Percentiles rank a stretch among this genome's conserved stretches.
These are phyloP conservation scores for Chloroceryle amazona DNA, from an alignment of 2,797 vertebrate species.

Conservation along the genomic window DNA sequence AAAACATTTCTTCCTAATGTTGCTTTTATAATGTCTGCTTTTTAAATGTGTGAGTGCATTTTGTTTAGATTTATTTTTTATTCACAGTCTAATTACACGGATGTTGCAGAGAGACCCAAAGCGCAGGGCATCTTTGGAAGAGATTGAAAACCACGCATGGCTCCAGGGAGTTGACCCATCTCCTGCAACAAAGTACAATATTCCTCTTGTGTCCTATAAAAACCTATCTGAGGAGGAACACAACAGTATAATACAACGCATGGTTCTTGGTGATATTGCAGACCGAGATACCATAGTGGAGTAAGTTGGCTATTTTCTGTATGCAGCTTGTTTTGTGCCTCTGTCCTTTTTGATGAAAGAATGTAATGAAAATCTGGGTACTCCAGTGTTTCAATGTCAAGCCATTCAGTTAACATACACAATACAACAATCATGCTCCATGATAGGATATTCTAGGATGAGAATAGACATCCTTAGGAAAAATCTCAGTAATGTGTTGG, in stretches of 20 bases:
- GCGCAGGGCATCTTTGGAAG: slow-evolving; percentile 92
- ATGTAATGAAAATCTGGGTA: not conserved
- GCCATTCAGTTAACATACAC: not conserved
- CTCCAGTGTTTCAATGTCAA: not conserved
- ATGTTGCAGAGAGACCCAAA: slow-evolving; percentile 98
- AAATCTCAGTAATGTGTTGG: not conserved
- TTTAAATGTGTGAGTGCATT: not conserved
- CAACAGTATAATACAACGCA: slow-evolving; percentile 97
- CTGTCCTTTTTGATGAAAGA: not conserved
- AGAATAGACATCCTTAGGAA: not conserved
- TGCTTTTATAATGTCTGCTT: not conserved
- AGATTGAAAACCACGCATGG: slow-evolving; percentile 95
- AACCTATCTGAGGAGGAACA: slow-evolving; percentile 97
- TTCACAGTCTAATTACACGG: slow-evolving; percentile 91
- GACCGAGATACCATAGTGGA: slow-evolving; percentile 95
- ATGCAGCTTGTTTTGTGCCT: not conserved
- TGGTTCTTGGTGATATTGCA: slow-evolving; percentile 97
- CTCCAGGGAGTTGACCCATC: slow-evolving; percentile 97
- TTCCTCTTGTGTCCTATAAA: slow-evolving; percentile 97
- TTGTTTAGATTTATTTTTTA: slow-evolving; percentile 39
- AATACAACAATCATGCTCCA: not conserved
- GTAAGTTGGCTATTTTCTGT: slow-evolving; percentile 78
- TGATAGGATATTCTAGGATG: not conserved
- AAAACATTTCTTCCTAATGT: not conserved
- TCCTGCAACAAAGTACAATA: slow-evolving; percentile 95